These are phyloP conservation scores for Melanaphis sacchari DNA, from an alignment of 1,140 invertebrate species.

Conservation along the genomic window DNA sequence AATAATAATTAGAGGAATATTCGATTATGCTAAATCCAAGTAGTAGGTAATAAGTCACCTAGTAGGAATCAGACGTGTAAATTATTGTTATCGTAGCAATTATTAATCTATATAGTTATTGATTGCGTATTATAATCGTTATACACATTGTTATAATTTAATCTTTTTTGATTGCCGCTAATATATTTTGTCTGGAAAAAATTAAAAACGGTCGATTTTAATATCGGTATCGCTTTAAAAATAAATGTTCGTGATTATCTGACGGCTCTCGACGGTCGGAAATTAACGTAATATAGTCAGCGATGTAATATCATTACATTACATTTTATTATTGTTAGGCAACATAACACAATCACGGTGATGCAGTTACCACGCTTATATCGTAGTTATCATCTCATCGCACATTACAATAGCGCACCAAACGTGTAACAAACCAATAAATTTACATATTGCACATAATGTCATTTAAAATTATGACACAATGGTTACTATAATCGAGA, in stretches of 20 bases:
- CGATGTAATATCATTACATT: neutral
- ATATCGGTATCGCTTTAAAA: neutral
- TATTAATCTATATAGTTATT: too few species aligned
- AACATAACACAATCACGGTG: neutral
- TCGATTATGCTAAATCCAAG: neutral
- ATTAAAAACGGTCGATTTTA: neutral
- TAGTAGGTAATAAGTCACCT: too few species aligned
- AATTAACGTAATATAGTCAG: neutral
- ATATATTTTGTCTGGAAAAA: neutral
- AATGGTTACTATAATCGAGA: neutral
- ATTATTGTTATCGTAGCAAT: neutral
- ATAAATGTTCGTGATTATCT: neutral
- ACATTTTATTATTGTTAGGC: neutral
- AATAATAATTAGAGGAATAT: neutral
- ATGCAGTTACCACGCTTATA: neutral
- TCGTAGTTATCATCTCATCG: neutral
- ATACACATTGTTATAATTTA: neutral
- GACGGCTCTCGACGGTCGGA: neutral
- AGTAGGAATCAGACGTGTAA: neutral
- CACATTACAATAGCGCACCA: neutral
- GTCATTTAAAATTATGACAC: neutral
- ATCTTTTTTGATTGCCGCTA: neutral
- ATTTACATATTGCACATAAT: neutral
- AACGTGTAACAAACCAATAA: neutral
- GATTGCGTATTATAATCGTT: neutral